Conservation (phyloP, 2,113 vertebrate species). For the Paracyprichromis sp. region DNA sequence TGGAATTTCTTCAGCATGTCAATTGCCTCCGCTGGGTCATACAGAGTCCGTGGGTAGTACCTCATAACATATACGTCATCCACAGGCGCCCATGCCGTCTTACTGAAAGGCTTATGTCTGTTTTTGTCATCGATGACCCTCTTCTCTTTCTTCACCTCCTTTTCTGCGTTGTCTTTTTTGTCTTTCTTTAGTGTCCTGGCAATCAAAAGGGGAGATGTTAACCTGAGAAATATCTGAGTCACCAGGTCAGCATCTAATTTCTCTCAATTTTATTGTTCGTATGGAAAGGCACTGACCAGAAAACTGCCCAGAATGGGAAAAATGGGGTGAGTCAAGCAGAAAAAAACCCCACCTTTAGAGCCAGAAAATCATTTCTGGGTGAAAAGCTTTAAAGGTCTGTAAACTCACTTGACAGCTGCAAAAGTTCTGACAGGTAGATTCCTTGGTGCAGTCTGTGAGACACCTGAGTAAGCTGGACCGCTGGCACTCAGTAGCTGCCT, state of each 20-base stretch:
- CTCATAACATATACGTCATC: conserved; percentile 82
- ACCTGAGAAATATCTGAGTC: not conserved
- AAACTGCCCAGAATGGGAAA: fast-evolving
- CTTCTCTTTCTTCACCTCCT: conserved; percentile 41
- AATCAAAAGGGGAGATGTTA: not conserved
- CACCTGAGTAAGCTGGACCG: not conserved
- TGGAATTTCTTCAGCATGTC: conserved; percentile 83
- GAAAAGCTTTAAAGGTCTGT: not conserved
- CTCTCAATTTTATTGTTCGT: not conserved
- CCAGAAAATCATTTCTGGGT: not conserved
- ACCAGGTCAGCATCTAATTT: not conserved
- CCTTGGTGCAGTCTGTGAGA: not conserved
- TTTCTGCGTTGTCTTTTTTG: conserved; percentile 23
- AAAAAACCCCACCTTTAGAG: fast-evolving
- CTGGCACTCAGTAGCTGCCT: conserved; percentile 33
- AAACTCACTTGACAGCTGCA: conserved; percentile 63
- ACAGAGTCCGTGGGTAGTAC: conserved; percentile 67
- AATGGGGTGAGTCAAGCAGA: not conserved
- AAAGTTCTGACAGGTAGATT: conserved; percentile 39
- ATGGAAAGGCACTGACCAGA: not conserved
- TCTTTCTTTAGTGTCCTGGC: conserved; percentile 55
- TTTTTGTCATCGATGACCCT: conserved; percentile 46
- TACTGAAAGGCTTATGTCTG: conserved; percentile 65
- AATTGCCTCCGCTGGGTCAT: conserved; percentile 64
- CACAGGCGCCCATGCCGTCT: conserved; percentile 63